Evolutionary conservation across 2,797 vertebrate species (phyloP).

Genomic region (Falco naumanni): DNA sequence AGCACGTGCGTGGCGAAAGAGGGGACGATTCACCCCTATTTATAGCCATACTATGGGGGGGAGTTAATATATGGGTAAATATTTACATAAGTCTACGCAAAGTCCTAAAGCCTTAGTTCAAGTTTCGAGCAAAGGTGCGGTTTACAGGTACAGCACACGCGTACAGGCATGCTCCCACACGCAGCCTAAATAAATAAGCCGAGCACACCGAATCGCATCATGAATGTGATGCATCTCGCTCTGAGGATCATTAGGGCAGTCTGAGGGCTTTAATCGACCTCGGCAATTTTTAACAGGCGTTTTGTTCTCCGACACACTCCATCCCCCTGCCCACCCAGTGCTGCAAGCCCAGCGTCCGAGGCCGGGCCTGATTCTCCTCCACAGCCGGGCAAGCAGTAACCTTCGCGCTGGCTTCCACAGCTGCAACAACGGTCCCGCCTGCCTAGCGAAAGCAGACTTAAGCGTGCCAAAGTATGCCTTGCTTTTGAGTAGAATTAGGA

Average conservation of each 20-base stretch:
- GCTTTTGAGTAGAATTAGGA: background rate
- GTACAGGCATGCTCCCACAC: background rate
- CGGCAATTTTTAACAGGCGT: background rate
- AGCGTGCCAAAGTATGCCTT: background rate
- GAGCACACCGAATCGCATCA: background rate
- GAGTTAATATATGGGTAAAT: slow-evolving; percentile 66
- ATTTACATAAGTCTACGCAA: slow-evolving; percentile 64
- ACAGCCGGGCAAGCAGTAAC: background rate
- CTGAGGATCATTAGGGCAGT: background rate
- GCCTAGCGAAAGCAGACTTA: background rate
- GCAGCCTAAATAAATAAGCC: background rate
- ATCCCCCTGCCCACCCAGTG: background rate
- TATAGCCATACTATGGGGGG: background rate
- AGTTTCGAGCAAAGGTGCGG: slow-evolving; percentile 20
- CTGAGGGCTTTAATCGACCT: background rate
- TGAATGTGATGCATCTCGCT: background rate
- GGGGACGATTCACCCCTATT: slow-evolving; percentile 44
- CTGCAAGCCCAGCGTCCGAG: background rate
- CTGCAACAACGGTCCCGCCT: background rate
- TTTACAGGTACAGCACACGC: slow-evolving; percentile 31
- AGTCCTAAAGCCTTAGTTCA: slow-evolving; percentile 39
- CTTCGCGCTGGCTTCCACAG: background rate
- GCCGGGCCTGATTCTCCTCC: background rate
- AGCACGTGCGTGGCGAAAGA: slow-evolving; percentile 26
- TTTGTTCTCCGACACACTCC: background rate